These are phyloP conservation scores for Karalla daura DNA, from an alignment of 2,797 vertebrate genomes.

Conservation along the genomic window DNA sequence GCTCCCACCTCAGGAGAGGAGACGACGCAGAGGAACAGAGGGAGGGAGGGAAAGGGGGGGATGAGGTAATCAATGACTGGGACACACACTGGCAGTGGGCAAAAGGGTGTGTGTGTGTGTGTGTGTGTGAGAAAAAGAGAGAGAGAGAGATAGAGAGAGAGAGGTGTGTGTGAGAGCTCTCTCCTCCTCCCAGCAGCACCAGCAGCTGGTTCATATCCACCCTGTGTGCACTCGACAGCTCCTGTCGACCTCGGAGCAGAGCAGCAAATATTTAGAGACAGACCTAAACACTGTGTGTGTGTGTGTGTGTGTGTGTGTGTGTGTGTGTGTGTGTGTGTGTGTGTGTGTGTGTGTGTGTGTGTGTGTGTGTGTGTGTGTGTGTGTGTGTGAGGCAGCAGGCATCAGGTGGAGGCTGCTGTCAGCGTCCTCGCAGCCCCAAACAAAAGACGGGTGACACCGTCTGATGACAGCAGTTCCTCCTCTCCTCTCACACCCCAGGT, in stretches of 20 bases:
- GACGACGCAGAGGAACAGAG: slow-evolving; percentile 30
- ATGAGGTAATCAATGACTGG: slow-evolving; percentile 70
- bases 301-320: no score
- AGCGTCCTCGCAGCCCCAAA: slow-evolving; percentile 5
- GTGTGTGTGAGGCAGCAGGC: background rate
- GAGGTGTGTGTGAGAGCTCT: slow-evolving; percentile 9
- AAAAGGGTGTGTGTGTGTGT: no score
- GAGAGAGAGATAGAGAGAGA: slow-evolving; percentile 12
- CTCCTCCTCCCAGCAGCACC: slow-evolving; percentile 19
- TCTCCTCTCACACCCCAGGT: no score
- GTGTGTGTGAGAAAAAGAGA: no score
- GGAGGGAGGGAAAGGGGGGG: slow-evolving; percentile 19
- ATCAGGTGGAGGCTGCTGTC: background rate
- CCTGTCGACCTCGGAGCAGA: slow-evolving; percentile 5
- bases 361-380: no score
- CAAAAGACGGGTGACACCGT: slow-evolving; percentile 30
- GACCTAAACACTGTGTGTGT: slow-evolving; percentile 1
- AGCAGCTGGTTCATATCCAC: slow-evolving; percentile 28
- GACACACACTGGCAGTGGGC: slow-evolving; percentile 29
- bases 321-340: no score
- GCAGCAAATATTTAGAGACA: slow-evolving; percentile 1
- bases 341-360: no score
- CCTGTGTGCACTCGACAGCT: background rate
- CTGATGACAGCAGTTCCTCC: no score
- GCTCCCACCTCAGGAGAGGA: slow-evolving; percentile 39